Evolutionary conservation across 1,140 invertebrate genomes (phyloP), one percentile per base, ranked within the genome.

Genomic region (Rhagoletis zephyria): DNA sequence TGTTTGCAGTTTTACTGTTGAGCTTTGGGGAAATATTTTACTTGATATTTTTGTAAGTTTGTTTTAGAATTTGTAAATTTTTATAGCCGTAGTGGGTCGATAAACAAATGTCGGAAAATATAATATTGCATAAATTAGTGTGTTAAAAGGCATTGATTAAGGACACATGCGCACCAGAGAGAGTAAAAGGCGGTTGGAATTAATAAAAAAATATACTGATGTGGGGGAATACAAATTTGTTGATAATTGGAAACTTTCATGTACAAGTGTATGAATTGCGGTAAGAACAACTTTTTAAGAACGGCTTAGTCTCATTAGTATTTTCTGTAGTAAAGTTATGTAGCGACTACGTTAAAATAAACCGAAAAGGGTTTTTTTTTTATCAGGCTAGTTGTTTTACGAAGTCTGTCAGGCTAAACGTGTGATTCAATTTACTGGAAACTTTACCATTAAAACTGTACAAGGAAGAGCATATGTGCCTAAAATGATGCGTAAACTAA

Each of bases 91-190:
- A 74, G 67, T 74, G 67, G 67, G 67, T 74, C 14, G 67, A 74
- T 45, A 74, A 74, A 48, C 40, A 74, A 74, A 45, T 14, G 4
- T 6, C 16, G 42, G 6, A 74, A 45, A 74, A 45, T 30, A 6
- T 12, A 74, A 74, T 4, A 3, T 74, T 45, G 67, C 40, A 74
- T 48, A 74, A 42, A 45, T 74, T 45, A 74, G 40, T 74, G 40
- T 74, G 42, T 45, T 74, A 45, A 74, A 74, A 48, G 45, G 67
- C 67, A 74, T 74, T 74, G 40, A 45, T 74, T 74, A 14, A 48
- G 40, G 14, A 74, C 42, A 12, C 67, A 48, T 63, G 10, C 5
- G 51, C 51, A 4, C 61, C 51, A 56, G 30, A 30, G 30, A 30
- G 30, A 30, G 30, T 7, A n/a, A 14, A 4, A 63, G 12, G 1